Base-by-base conservation (phyloP, 1,140 invertebrate species). In the Habropoda laboriosa region DNA sequence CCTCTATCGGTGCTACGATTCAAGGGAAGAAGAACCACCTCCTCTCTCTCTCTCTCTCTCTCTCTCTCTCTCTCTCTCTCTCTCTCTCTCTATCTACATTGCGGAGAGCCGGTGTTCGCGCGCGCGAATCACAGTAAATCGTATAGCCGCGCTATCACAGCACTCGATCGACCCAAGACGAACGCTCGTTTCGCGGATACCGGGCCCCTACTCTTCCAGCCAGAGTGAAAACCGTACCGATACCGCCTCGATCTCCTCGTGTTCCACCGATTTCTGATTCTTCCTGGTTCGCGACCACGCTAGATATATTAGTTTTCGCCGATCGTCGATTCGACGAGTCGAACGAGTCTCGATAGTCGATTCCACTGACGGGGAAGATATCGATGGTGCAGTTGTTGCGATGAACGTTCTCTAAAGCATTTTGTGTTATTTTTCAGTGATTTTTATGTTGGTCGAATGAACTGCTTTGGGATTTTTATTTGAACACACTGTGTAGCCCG, bases 91-190 rank as follows among this genome's bases (percentile, higher is more conserved):
- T n/a, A n/a, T n/a, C n/a, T n/a, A n/a, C n/a, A n/a, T n/a, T n/a
- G n/a, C n/a, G n/a, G n/a, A 13, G 27, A 27, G 47, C 24, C 32
- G 74, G 24, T 38, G 80, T 49, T 51, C 47, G 12, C 73, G 35
- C 57, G n/a, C 42, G 51, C 61, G 75, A 84, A 86, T 84, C 82
- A 84, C 79, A 55, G 79, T 86, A 84, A 86, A 86, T 86, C 79
- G 82, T 51, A 74, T 32, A 64, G 63, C 47, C 16, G 27, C 24
- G 47, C 45, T 83, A 81, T 84, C 84, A 66, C 21, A 1, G 10
- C 40, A 24, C 18, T 67, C 58, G 74, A 84, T 86, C 84, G 82
- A 30, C 35, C 40, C 38, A 64, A 61, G 27, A 61, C 13, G 57
- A 38, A 66, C 60, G 55, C 49, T 74, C 49, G 49, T 75, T 82